phyloP scores from a whole-genome alignment of 2,888 invertebrate genomes.

The Periphyllus acericola region DNA sequence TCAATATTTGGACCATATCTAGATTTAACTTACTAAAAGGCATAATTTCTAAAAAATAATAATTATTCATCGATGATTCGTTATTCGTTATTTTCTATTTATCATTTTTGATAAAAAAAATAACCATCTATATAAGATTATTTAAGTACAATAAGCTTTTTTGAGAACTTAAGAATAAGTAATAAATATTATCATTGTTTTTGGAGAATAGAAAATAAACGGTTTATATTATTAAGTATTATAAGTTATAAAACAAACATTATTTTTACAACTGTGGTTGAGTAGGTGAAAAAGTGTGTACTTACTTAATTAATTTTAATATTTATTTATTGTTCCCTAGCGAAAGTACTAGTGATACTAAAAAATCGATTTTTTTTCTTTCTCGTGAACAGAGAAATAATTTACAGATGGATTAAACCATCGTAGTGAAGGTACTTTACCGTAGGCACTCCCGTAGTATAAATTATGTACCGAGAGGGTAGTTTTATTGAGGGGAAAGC shows the following conservation, averaged over 20 bases:
- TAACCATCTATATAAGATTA: no score
- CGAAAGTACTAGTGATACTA: neutral
- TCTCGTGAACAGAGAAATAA: slow-evolving; percentile 20
- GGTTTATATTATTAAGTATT: neutral
- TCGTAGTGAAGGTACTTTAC: slow-evolving; percentile 10
- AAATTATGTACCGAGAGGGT: slow-evolving; percentile 20
- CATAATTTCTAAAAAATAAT: neutral
- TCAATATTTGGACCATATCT: neutral
- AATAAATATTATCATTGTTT: neutral
- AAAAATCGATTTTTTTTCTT: slow-evolving; percentile 31
- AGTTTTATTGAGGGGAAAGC: slow-evolving; percentile 21
- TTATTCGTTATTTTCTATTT: no score
- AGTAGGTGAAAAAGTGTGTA: neutral
- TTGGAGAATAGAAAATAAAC: neutral
- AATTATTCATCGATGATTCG: no score
- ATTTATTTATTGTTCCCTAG: neutral
- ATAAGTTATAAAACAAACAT: no score
- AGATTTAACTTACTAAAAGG: neutral
- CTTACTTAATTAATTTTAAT: neutral
- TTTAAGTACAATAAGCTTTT: neutral
- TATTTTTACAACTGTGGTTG: no score
- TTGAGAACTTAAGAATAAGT: neutral
- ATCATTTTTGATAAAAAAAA: no score
- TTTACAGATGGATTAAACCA: slow-evolving; percentile 30
- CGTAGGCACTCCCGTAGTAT: neutral